Evolutionary conservation across 2,797 vertebrate species (phyloP), one percentile per base, ranked within the genome.

Genomic region (Enteromius fasciolatus): DNA sequence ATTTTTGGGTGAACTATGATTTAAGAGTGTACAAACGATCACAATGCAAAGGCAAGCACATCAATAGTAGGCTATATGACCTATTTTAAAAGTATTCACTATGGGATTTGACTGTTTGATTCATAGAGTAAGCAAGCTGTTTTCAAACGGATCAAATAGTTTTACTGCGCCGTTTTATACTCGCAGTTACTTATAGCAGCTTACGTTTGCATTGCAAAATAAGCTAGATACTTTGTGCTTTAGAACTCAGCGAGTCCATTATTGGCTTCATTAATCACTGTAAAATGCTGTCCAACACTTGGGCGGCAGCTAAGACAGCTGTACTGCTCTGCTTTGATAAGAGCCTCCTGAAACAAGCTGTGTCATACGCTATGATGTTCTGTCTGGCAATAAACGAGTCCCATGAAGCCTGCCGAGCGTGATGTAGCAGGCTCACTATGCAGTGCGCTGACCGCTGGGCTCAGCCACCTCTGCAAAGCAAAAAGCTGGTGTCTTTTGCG

Each of bases 311-410:
- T 59, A n/a, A 46, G 23, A 73, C 50, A 69, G 78, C 33, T 57
- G 50, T 23, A 31, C 74, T 25, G 54, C 28, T 81, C 20, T 87
- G 87, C 33, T 87, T 88, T 88, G 84, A 87, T 86, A 83, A 41
- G 76, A 84, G 80, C 80, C 82, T 76, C 76, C 84, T 79, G 84
- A 87, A 90, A 91, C 80, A 81, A 84, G 87, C 76, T 46, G 77
- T 72, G 80, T 84, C 86, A 87, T 88, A 84, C 76, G 82, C 80
- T 88, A 46, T 79, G 67, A 78, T 89, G 86, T 77, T 85, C 86
- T 73, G 31, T 84, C 83, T 85, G 57, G 81, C 66, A 44, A 89
- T 87, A 70, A 78, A 86, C 79, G 80, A 63, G 36, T 59, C 88
- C 82, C 75, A 85, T 90, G 84, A 69, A 86, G 78, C 84, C 81